Evolutionary conservation across 2,797 vertebrate species (phyloP).

Genomic region (Iguana delicatissima): DNA sequence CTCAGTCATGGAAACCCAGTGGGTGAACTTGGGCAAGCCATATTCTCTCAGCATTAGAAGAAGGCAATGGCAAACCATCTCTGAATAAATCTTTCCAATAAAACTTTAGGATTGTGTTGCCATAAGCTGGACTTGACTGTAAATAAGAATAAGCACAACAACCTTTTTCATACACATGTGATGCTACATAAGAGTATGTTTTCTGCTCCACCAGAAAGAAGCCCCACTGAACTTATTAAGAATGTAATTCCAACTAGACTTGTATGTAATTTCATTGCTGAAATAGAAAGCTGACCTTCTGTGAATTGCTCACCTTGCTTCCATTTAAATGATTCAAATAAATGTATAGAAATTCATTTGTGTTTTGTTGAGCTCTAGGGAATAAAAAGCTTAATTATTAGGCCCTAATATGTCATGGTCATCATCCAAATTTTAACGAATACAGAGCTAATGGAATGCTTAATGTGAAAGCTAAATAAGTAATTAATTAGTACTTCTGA

Average conservation of each 20-base stretch:
- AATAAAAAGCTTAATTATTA: constrained; percentile 16
- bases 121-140: no score
- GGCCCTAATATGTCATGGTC: constrained; percentile 18
- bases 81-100: no score
- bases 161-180: background rate
- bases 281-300: background rate
- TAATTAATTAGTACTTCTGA: constrained; percentile 32
- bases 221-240: background rate
- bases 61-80: no score
- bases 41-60: no score
- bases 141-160: no score
- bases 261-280: background rate
- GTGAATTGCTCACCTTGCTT: background rate
- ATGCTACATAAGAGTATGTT: background rate
- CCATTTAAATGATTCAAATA: background rate
- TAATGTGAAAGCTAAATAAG: constrained; percentile 18
- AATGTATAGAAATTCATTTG: background rate
- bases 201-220: background rate
- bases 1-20: no score
- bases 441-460: constrained; percentile 1
- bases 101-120: no score
- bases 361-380: background rate
- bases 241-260: background rate
- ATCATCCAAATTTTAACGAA: background rate
- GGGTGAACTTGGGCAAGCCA: no score